A percentile compares a stretch with the other conserved stretches of the same genome.
These are phyloP conservation scores for Argya squamiceps DNA, from an alignment of 2,797 vertebrate species.

Conservation along the genomic window DNA sequence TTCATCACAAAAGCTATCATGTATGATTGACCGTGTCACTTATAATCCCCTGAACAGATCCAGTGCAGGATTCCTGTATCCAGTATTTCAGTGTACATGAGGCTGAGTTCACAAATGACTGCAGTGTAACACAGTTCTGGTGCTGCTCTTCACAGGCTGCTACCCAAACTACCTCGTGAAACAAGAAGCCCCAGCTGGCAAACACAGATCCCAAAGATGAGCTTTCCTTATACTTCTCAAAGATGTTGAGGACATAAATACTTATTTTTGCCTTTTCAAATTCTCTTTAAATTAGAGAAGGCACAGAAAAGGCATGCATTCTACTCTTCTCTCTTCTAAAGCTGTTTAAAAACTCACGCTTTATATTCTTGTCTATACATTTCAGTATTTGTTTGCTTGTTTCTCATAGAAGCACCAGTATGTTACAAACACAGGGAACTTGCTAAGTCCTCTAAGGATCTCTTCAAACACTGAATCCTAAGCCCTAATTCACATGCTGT, in stretches of 20 bases:
- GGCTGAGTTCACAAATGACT: not conserved
- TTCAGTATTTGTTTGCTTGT: not conserved
- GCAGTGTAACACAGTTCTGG: not conserved
- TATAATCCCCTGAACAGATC: not conserved
- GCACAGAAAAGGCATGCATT: not conserved
- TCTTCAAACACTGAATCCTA: not conserved
- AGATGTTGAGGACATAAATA: not conserved
- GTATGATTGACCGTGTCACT: not conserved
- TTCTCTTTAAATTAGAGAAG: not conserved
- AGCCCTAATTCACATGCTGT: not conserved
- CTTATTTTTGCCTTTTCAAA: not conserved
- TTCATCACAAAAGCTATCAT: not conserved
- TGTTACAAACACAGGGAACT: not conserved
- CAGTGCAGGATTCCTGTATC: not conserved
- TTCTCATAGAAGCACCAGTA: not conserved
- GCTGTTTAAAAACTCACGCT: not conserved
- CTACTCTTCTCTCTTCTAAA: not conserved
- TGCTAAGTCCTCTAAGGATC: not conserved
- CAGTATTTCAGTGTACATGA: accelerated
- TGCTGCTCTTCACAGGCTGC: not conserved
- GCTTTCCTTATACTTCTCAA: not conserved
- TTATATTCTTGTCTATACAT: not conserved
- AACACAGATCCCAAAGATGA: not conserved
- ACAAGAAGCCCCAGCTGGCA: not conserved
- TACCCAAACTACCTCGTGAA: not conserved